phyloP scores from a whole-genome alignment of 2,797 vertebrate species.

The Eidolon dupreanum region DNA sequence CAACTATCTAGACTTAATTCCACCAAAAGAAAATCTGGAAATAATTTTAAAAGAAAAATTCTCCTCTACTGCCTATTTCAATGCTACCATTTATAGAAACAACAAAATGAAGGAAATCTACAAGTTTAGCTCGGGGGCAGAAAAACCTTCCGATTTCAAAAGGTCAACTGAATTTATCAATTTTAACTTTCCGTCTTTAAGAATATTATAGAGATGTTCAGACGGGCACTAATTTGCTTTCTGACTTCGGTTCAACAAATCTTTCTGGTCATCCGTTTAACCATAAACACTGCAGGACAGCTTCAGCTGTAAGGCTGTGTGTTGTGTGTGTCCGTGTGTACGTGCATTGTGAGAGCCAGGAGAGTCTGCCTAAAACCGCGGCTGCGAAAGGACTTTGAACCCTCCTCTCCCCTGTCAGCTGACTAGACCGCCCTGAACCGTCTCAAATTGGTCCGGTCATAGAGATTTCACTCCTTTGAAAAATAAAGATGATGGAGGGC shows the following conservation, averaged over 20 bases:
- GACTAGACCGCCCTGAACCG: not conserved
- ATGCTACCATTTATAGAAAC: not conserved
- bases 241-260: not conserved
- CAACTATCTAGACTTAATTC: not conserved
- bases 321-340: not conserved
- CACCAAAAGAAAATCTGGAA: not conserved
- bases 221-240: not conserved
- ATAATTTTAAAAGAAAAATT: not conserved
- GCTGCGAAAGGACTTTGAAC: not conserved
- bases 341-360: accelerated
- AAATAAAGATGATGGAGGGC: not conserved
- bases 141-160: not conserved
- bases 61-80: not conserved
- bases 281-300: not conserved
- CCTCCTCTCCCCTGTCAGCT: not conserved
- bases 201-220: not conserved
- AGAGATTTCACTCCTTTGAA: not conserved
- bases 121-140: not conserved
- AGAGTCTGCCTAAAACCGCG: not conserved
- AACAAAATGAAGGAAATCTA: slow-evolving; percentile 1
- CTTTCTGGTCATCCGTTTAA: not conserved
- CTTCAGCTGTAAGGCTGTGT: not conserved
- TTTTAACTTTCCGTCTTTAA: not conserved
- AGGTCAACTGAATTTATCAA: not conserved
- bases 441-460: not conserved